These are phyloP conservation scores for Etheostoma perlongum DNA, from an alignment of 2,797 vertebrate species.

Conservation along the genomic window DNA sequence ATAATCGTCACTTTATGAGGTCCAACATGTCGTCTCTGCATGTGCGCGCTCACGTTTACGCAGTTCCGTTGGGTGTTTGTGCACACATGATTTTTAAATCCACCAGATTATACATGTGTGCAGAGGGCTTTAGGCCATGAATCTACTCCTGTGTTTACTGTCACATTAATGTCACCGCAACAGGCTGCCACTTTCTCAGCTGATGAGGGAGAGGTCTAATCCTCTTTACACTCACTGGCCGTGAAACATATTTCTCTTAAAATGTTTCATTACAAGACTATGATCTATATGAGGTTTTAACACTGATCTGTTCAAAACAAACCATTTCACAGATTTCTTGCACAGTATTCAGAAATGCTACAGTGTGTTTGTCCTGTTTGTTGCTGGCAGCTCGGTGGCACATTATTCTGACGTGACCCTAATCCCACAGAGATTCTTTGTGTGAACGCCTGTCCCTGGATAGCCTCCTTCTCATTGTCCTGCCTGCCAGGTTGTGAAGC, in stretches of 20 bases:
- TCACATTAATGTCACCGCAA: conserved; percentile 64
- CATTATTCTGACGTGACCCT: conserved; percentile 77
- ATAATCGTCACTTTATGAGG: background rate
- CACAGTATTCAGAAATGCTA: conserved; percentile 1
- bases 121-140: conserved; percentile 27
- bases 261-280: conserved; percentile 11
- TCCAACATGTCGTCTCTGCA: conserved; percentile 9
- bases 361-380: conserved; percentile 30
- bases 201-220: conserved; percentile 66
- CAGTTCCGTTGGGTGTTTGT: conserved; percentile 1
- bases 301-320: background rate
- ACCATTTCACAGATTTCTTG: background rate
- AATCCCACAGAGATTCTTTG: conserved; percentile 73
- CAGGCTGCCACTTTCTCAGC: conserved; percentile 63
- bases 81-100: conserved; percentile 44
- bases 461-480: conserved; percentile 59
- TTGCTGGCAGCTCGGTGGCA: conserved; percentile 56
- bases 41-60: background rate
- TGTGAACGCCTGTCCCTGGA: conserved; percentile 21
- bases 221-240: conserved; percentile 64
- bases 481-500: conserved; percentile 36
- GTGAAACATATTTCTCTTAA: conserved; percentile 9
- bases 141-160: conserved; percentile 38
- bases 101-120: conserved; percentile 42
- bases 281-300: background rate